These are phyloP conservation scores for Deilephila porcellus DNA, from an alignment of 2,888 invertebrate genomes.

Conservation along the genomic window DNA sequence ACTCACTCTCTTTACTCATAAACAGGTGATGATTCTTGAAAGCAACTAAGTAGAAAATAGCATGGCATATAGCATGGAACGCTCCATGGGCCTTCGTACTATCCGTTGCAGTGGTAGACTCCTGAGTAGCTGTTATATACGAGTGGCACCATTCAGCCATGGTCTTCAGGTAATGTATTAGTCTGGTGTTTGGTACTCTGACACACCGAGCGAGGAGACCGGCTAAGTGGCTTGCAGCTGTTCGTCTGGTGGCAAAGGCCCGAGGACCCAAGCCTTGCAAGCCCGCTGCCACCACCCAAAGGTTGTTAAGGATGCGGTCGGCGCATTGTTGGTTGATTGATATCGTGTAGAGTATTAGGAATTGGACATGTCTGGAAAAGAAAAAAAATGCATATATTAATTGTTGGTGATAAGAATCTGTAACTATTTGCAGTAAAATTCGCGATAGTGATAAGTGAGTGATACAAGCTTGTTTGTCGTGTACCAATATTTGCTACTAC, in stretches of 20 bases:
- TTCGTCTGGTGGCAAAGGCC: slow-evolving; percentile 68
- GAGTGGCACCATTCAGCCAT: slow-evolving; percentile 93
- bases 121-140: slow-evolving; percentile 89
- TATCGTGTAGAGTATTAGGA: slow-evolving; percentile 77
- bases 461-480: too few relatives aligned
- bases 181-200: slow-evolving; percentile 68
- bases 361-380: slow-evolving; percentile 77
- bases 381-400: too few relatives aligned
- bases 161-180: slow-evolving; percentile 83
- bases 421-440: too few relatives aligned
- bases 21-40: slow-evolving; percentile 95
- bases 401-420: too few relatives aligned
- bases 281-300: slow-evolving; percentile 76
- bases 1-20: slow-evolving; percentile 90
- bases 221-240: slow-evolving; percentile 74
- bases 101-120: slow-evolving; percentile 68
- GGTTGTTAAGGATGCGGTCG: slow-evolving; percentile 65
- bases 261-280: slow-evolving; percentile 68
- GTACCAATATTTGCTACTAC: too few relatives aligned
- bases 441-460: too few relatives aligned
- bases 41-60: slow-evolving; percentile 95
- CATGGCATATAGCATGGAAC: slow-evolving; percentile 96
- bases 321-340: slow-evolving; percentile 79
- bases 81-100: slow-evolving; percentile 89
- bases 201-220: slow-evolving; percentile 76